Evolutionary conservation across 2,797 vertebrate species (phyloP).

Genomic region (Urocyon cinereoargenteus): DNA sequence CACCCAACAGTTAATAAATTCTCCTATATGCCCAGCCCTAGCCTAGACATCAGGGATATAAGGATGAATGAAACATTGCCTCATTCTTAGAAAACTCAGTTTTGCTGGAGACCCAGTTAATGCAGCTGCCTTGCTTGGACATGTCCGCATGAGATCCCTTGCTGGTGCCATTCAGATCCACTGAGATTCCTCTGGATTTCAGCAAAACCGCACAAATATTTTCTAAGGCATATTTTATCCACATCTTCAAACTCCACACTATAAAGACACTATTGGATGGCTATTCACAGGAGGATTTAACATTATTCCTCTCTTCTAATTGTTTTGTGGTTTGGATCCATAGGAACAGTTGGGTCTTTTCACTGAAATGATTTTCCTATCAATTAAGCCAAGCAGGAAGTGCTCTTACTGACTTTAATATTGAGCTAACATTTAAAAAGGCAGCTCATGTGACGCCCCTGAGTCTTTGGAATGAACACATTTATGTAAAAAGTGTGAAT

Average conservation of each 20-base stretch:
- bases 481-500: background rate
- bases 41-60: background rate
- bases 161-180: background rate
- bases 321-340: constrained; percentile 14
- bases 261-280: background rate
- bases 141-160: too few species aligned
- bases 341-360: constrained; percentile 4
- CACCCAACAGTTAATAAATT: background rate
- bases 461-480: background rate
- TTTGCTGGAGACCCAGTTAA: background rate
- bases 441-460: background rate
- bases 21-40: background rate
- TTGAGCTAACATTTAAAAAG: constrained; percentile 37
- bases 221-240: background rate
- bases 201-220: background rate
- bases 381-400: constrained; percentile 39
- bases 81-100: background rate
- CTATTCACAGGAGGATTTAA: background rate
- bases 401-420: background rate
- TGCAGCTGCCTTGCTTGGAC: background rate
- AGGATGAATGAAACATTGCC: background rate
- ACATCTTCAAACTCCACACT: background rate
- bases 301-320: constrained; percentile 1
- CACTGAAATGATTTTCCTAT: constrained; percentile 34
- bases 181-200: background rate